These are phyloP conservation scores for Heterohyrax brucei DNA, from an alignment of 2,797 vertebrate genomes.

Conservation along the genomic window DNA sequence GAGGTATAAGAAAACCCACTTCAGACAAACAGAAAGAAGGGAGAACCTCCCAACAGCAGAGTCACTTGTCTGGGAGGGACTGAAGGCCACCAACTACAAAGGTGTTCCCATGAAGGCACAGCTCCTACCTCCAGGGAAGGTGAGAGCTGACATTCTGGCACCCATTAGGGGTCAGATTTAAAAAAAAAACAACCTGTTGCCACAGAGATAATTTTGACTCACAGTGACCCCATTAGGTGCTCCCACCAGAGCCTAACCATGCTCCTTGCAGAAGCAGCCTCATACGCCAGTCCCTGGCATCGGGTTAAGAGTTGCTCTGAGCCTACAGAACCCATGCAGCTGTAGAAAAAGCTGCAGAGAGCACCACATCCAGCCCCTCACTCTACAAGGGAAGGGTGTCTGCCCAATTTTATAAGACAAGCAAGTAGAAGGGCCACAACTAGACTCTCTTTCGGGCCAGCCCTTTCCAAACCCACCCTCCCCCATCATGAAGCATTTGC, in stretches of 20 bases:
- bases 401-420: not conserved
- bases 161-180: not conserved
- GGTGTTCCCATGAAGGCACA: not conserved
- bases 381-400: constrained; percentile 23
- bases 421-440: not conserved
- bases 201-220: too few relatives aligned
- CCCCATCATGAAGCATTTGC: not conserved
- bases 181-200: too few relatives aligned
- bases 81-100: not conserved
- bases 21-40: not conserved
- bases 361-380: not conserved
- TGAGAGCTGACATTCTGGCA: not conserved
- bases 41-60: not conserved
- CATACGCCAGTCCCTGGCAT: not conserved
- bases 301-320: not conserved
- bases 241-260: not conserved
- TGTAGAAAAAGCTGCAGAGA: not conserved
- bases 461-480: not conserved
- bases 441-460: not conserved
- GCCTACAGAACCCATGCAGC: not conserved
- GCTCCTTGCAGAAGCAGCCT: constrained; percentile 22
- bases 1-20: not conserved
- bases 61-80: not conserved
- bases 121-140: not conserved
- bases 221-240: not conserved